These are phyloP conservation scores for Solenodon paradoxus DNA, from an alignment of 2,113 vertebrate genomes.

Conservation along the genomic window DNA sequence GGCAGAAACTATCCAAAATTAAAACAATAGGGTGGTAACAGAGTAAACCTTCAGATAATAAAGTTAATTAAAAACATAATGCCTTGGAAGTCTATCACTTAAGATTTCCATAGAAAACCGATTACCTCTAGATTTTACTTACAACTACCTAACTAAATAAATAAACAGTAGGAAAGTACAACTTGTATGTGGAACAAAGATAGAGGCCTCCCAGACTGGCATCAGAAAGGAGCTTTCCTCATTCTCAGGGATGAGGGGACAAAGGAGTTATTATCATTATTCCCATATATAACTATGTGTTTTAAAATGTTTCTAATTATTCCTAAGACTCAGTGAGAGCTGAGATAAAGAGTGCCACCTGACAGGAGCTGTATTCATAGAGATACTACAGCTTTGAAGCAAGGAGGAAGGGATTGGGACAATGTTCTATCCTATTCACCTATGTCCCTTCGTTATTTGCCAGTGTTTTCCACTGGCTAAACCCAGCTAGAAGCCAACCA, in stretches of 20 bases:
- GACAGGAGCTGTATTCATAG: too few species aligned
- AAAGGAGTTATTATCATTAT: too few species aligned
- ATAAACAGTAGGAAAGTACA: too few species aligned
- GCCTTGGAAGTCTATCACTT: neutral
- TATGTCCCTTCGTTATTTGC: neutral
- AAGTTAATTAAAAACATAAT: neutral
- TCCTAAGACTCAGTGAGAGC: neutral
- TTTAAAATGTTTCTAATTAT: too few species aligned
- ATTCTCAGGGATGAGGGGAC: fast-evolving
- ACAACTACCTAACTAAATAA: too few species aligned
- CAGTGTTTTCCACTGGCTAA: neutral
- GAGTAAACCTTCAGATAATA: neutral
- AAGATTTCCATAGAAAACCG: neutral
- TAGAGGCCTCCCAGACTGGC: neutral
- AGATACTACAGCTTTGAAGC: neutral
- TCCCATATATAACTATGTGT: too few species aligned
- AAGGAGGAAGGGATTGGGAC: neutral
- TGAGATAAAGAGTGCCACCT: neutral
- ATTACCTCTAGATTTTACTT: neutral
- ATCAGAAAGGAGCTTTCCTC: neutral
- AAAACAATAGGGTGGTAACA: neutral
- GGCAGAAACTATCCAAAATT: neutral
- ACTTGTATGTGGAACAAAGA: neutral
- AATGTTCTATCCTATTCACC: neutral
- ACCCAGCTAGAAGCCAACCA: neutral